These are phyloP conservation scores for Oligia fasciuncula DNA, from an alignment of 2,888 invertebrate species.

Conservation along the genomic window DNA sequence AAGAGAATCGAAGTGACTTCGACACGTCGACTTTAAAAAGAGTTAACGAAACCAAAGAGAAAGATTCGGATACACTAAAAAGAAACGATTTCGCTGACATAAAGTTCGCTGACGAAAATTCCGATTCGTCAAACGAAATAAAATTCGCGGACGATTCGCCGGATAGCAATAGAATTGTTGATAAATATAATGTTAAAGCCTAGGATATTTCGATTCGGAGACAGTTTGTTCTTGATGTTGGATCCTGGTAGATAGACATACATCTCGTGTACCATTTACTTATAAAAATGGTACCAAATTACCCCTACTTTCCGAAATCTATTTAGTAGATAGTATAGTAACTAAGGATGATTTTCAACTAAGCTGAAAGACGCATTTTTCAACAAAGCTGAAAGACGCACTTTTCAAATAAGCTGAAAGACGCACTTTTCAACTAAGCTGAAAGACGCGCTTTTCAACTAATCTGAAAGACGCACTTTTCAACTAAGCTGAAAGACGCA, in stretches of 20 bases:
- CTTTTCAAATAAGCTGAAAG: too few relatives aligned
- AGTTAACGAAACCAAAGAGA: conserved; percentile 92
- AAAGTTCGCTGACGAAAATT: conserved; percentile 93
- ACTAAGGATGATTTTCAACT: neutral
- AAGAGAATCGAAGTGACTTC: conserved; percentile 74
- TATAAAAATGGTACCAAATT: conserved; percentile 29
- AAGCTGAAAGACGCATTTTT: too few relatives aligned
- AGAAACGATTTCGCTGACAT: conserved; percentile 91
- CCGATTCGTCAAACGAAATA: conserved; percentile 88
- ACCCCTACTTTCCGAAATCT: neutral
- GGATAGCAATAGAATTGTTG: conserved; percentile 84
- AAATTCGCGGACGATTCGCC: conserved; percentile 87
- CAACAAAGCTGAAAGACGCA: too few relatives aligned
- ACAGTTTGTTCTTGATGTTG: conserved; percentile 53
- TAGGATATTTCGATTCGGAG: conserved; percentile 58
- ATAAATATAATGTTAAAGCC: conserved; percentile 83
- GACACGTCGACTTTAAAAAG: conserved; percentile 89
- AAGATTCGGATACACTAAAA: conserved; percentile 87
- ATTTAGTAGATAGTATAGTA: neutral
- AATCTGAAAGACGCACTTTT: neutral
- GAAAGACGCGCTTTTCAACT: too few relatives aligned
- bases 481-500: too few relatives aligned
- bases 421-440: too few relatives aligned
- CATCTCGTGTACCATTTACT: conserved; percentile 48
- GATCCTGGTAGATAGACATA: conserved; percentile 52